Percentiles rank a stretch among this genome's conserved stretches.
Conservation (phyloP, 2,888 invertebrate species). For the Mystacides longicornis region DNA sequence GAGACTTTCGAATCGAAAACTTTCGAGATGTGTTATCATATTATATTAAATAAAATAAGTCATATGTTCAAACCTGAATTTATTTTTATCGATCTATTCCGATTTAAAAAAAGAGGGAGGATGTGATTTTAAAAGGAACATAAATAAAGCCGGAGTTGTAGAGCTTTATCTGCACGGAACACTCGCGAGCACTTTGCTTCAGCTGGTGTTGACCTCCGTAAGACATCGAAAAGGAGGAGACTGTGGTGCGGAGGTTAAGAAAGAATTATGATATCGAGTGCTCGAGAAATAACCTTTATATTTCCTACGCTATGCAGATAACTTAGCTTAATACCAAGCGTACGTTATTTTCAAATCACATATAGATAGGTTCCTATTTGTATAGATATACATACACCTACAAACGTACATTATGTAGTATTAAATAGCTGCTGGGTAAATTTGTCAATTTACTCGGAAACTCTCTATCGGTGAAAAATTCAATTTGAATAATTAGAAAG, state of each 20-base stretch:
- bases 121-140: not conserved
- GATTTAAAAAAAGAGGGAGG: no score
- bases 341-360: not conserved
- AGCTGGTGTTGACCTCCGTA: not conserved
- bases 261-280: conserved; percentile 1
- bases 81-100: no score
- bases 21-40: no score
- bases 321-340: not conserved
- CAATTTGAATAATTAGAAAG: no score
- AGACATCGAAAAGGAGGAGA: conserved; percentile 2
- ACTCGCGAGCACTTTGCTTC: not conserved
- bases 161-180: not conserved
- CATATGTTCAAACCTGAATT: no score
- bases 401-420: no score
- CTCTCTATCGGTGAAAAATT: no score
- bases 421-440: no score
- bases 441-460: no score
- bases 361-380: not conserved
- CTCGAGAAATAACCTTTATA: not conserved
- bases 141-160: not conserved
- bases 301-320: not conserved
- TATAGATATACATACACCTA: not conserved
- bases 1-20: no score
- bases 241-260: not conserved
- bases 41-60: no score